phyloP scores from a whole-genome alignment of 2,113 vertebrate genomes.

The Malurus alboscapulatus region DNA sequence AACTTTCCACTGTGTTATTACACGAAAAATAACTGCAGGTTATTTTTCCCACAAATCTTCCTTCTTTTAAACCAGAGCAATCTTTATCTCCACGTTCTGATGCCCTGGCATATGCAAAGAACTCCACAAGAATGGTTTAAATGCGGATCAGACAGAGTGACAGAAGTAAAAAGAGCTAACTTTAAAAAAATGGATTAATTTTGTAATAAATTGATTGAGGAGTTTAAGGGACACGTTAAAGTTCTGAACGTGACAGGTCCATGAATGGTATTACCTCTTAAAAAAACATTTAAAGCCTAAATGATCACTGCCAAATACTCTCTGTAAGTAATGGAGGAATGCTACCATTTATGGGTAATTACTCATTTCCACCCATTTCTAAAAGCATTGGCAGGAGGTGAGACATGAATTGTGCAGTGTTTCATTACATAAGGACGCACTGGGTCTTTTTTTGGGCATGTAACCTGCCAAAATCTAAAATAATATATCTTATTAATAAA shows the following conservation, averaged over 20 bases:
- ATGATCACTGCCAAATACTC: conserved; percentile 7
- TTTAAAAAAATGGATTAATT: background rate
- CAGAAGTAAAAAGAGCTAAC: background rate
- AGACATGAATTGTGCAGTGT: conserved; percentile 17
- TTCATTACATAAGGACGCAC: conserved; percentile 24
- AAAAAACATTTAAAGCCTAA: conserved; percentile 44
- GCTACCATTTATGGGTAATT: conserved; percentile 38
- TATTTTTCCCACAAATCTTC: background rate
- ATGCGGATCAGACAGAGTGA: background rate
- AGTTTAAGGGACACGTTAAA: background rate
- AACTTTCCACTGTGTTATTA: background rate
- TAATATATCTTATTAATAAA: conserved; percentile 45
- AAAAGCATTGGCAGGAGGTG: conserved; percentile 43
- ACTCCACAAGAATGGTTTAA: background rate
- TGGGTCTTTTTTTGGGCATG: conserved; percentile 7
- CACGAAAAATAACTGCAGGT: background rate
- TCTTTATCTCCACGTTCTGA: background rate
- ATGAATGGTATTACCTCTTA: conserved; percentile 3
- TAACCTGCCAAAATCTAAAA: conserved; percentile 37
- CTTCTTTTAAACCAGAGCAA: background rate
- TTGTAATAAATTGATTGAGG: background rate
- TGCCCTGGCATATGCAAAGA: background rate
- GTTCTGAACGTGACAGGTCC: conserved; percentile 1
- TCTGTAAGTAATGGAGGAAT: conserved; percentile 26
- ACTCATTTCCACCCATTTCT: conserved; percentile 20